These are phyloP conservation scores for Pandemis heparana DNA, from an alignment of 2,888 invertebrate genomes.

Conservation along the genomic window DNA sequence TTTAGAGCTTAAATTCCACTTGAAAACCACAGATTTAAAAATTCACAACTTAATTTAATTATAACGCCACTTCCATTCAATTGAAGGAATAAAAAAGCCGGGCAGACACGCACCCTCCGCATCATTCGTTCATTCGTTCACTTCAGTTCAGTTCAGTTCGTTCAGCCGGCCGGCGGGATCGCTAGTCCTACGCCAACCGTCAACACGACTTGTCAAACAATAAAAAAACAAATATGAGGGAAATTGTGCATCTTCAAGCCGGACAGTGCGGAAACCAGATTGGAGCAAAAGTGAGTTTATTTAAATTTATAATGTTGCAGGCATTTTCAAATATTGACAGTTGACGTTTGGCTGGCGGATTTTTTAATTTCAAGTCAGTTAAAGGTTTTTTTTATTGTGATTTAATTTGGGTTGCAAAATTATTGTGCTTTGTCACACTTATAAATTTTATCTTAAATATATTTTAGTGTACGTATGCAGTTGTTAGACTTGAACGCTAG, in stretches of 20 bases:
- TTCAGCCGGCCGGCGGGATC: slow-evolving; percentile 55
- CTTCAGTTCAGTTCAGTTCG: slow-evolving; percentile 68
- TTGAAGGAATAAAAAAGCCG: slow-evolving; percentile 24
- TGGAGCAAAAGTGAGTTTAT: slow-evolving; percentile 85
- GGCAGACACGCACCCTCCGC: slow-evolving; percentile 72
- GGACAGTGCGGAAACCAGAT: slow-evolving; percentile 95
- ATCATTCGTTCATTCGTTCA: slow-evolving; percentile 52
- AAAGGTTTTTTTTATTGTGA: background rate
- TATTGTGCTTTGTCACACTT: background rate
- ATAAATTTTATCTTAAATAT: background rate
- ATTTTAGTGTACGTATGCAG: background rate
- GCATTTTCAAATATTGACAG: slow-evolving; percentile 44
- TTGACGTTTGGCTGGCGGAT: slow-evolving; percentile 20
- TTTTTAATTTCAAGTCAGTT: background rate
- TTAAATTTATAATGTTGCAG: slow-evolving; percentile 47
- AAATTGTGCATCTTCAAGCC: slow-evolving; percentile 93
- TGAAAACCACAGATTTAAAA: background rate
- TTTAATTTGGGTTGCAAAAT: background rate
- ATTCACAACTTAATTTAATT: background rate
- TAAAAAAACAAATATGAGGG: slow-evolving; percentile 87
- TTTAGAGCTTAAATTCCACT: background rate
- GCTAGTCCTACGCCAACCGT: slow-evolving; percentile 24
- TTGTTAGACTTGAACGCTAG: too few relatives aligned
- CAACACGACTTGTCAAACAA: slow-evolving; percentile 30
- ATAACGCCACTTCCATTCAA: slow-evolving; percentile 1